phyloP scores from a whole-genome alignment of 2,113 vertebrate species.

The Muntiacus reevesi region DNA sequence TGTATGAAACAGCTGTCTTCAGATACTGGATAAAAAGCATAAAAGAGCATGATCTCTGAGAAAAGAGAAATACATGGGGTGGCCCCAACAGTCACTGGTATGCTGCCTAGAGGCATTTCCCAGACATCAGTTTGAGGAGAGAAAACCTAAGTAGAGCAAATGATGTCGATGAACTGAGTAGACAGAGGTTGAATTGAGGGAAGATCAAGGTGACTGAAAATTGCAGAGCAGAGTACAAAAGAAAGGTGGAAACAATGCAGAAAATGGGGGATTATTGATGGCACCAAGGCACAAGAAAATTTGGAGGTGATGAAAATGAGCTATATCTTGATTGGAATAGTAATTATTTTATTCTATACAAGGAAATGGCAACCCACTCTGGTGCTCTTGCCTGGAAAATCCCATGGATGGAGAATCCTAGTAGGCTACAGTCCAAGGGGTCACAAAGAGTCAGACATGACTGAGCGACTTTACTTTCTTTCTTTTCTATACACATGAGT shows the following conservation, averaged over 20 bases:
- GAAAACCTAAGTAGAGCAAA: not conserved
- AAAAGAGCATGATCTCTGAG: not conserved
- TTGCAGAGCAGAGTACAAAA: not conserved
- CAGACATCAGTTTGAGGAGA: not conserved
- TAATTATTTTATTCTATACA: not conserved
- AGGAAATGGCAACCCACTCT: not conserved
- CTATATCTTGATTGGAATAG: not conserved
- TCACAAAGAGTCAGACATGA: not conserved
- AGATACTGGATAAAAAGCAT: not conserved
- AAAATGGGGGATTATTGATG: not conserved
- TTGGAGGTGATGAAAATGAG: not conserved
- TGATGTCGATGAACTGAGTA: not conserved
- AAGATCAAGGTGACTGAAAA: not conserved
- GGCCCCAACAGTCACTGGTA: not conserved
- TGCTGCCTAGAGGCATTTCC: not conserved
- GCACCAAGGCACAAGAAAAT: not conserved
- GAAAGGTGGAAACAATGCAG: not conserved
- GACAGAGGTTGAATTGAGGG: not conserved
- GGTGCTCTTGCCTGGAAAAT: not conserved
- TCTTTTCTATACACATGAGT: not conserved
- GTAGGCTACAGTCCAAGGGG: not conserved
- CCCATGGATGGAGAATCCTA: not conserved
- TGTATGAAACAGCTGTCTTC: not conserved
- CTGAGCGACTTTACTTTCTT: not conserved
- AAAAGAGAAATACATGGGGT: not conserved